A percentile compares a stretch with the other conserved stretches of the same genome.
Evolutionary conservation across 92 coral and sea anemone genomes (phyloP).

Genomic region (Heteractis magnifica): DNA sequence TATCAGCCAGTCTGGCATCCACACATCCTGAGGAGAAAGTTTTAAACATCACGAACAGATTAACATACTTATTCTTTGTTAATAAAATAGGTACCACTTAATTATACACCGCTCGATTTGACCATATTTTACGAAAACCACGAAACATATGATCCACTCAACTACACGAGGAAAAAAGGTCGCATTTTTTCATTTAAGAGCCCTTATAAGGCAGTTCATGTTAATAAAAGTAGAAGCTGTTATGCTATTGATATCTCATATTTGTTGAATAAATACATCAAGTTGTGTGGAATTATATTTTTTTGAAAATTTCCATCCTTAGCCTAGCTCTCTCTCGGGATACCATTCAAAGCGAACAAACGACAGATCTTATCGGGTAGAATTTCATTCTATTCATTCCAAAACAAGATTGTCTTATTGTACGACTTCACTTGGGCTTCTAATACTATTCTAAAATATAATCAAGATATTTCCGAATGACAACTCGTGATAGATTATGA

Average conservation of each 20-base stretch:
- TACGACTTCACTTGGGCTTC: neutral
- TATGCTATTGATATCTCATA: neutral
- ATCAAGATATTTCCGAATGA: conserved; percentile 2
- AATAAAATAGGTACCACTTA: neutral
- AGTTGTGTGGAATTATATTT: neutral
- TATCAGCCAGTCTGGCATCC: conserved; percentile 7
- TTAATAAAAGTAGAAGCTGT: neutral
- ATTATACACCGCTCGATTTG: neutral
- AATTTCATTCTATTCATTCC: conserved; percentile 30
- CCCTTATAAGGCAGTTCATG: neutral
- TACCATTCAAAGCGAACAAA: neutral
- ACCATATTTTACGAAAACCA: neutral
- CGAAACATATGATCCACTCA: neutral
- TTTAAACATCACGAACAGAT: neutral
- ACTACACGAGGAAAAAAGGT: neutral
- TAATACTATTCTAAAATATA: conserved; percentile 2
- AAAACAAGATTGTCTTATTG: neutral
- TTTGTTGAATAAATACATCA: neutral
- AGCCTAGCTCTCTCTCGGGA: conserved; percentile 16
- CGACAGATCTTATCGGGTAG: conserved; percentile 14
- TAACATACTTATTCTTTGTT: neutral
- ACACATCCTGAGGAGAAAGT: neutral
- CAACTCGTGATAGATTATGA: neutral
- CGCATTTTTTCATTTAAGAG: neutral
- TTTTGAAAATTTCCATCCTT: neutral